A percentile compares a stretch with the other conserved stretches of the same genome.
These are phyloP conservation scores for Argyrosomus regius DNA, from an alignment of 2,797 vertebrate species.

Conservation along the genomic window DNA sequence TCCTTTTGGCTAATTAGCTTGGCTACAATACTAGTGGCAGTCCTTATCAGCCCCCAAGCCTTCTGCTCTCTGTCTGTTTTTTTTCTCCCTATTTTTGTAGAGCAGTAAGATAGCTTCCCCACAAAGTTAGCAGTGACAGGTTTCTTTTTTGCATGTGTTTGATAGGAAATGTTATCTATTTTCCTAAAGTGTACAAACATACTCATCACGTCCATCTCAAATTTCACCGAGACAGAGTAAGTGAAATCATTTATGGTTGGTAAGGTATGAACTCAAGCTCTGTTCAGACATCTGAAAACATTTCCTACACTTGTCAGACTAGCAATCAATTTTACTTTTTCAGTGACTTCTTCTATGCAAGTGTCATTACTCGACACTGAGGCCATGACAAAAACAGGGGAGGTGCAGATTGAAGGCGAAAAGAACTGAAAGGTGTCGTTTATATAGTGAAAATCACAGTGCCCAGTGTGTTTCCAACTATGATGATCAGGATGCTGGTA, in stretches of 20 bases:
- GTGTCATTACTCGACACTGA: too few species aligned
- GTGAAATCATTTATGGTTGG: not conserved
- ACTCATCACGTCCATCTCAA: conserved; percentile 6
- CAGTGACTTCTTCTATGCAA: not conserved
- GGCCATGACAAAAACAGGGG: too few species aligned
- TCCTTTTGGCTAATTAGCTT: conserved; percentile 87
- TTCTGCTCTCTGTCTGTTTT: conserved; percentile 61
- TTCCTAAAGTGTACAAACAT: not conserved
- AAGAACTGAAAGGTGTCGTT: too few species aligned
- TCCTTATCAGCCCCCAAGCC: conserved; percentile 80
- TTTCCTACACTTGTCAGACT: not conserved
- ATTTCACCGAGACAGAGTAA: conserved; percentile 3
- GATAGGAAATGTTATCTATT: conserved; percentile 9
- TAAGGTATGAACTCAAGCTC: not conserved
- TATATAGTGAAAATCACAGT: too few species aligned
- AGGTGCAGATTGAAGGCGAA: too few species aligned
- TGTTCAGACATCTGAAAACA: not conserved
- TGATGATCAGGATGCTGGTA: too few species aligned
- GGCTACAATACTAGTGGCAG: conserved; percentile 78
- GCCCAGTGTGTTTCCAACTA: too few species aligned
- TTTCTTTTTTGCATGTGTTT: conserved; percentile 23
- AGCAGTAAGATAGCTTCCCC: conserved; percentile 40
- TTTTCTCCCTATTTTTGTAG: conserved; percentile 30
- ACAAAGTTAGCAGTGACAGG: conserved; percentile 32
- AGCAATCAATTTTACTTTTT: not conserved